phyloP scores from a whole-genome alignment of 2,113 vertebrate genomes.

The Ranitomeya imitator region DNA sequence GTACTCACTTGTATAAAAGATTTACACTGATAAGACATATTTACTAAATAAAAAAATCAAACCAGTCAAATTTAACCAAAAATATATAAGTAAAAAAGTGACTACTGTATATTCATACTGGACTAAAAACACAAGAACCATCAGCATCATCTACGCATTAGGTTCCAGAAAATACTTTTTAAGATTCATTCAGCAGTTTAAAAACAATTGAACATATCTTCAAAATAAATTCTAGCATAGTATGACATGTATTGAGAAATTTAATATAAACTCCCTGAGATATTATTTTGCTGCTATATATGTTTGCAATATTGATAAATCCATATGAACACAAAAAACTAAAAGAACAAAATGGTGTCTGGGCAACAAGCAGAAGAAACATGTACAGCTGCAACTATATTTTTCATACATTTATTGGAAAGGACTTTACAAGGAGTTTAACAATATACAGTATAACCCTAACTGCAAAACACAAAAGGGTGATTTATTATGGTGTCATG shows the following conservation, averaged over 20 bases:
- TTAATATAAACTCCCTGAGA: neutral
- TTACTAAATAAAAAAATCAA: neutral
- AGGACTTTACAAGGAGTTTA: conserved; percentile 16
- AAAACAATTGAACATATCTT: neutral
- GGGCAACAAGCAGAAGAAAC: conserved; percentile 15
- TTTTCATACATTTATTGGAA: conserved; percentile 14
- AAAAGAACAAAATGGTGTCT: conserved; percentile 7
- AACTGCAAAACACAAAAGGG: conserved; percentile 23
- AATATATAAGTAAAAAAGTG: too few species aligned
- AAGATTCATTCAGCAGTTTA: neutral
- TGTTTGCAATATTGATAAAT: neutral
- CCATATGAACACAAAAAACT: neutral
- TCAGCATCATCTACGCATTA: too few species aligned
- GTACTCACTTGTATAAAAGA: neutral
- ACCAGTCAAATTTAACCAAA: too few species aligned
- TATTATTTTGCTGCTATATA: neutral
- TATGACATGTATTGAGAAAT: neutral
- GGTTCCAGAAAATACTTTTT: neutral
- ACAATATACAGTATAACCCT: conserved; percentile 25
- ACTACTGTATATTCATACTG: too few species aligned
- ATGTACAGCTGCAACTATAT: conserved; percentile 42
- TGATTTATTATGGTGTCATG: conserved; percentile 28
- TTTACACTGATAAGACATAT: neutral
- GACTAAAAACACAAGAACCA: too few species aligned
- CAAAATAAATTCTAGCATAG: neutral